These are phyloP conservation scores for Laterallus jamaicensis DNA, from an alignment of 2,113 vertebrate species.

Conservation along the genomic window DNA sequence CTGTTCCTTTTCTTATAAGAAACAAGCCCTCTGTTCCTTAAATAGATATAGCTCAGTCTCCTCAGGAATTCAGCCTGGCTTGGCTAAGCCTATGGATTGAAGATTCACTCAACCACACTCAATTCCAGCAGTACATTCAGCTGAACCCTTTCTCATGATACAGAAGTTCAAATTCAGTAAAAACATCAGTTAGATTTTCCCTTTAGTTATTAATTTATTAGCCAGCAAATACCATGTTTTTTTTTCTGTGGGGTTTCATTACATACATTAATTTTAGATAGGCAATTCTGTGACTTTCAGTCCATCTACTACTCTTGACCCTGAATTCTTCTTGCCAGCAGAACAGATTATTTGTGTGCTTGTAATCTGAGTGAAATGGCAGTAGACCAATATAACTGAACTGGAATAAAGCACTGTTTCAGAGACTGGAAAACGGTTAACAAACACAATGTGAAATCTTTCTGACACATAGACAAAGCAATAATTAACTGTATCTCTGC, in stretches of 20 bases:
- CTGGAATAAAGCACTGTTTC: background rate
- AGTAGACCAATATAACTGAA: background rate
- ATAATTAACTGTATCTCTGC: constrained; percentile 21
- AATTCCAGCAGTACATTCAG: background rate
- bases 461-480: constrained; percentile 35
- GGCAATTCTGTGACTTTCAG: background rate
- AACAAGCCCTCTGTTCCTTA: background rate
- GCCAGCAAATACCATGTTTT: background rate
- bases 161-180: background rate
- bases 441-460: background rate
- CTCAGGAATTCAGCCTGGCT: background rate
- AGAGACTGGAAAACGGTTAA: background rate
- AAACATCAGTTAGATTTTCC: background rate
- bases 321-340: background rate
- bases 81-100: background rate
- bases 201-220: background rate
- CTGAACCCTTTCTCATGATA: background rate
- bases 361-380: background rate
- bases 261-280: background rate
- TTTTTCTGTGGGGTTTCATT: background rate
- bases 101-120: background rate
- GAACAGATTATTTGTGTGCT: background rate
- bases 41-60: background rate
- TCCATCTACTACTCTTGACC: background rate
- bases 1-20: background rate